Evolutionary conservation across 2,797 vertebrate species (phyloP).

Genomic region (Nannoperca australis): DNA sequence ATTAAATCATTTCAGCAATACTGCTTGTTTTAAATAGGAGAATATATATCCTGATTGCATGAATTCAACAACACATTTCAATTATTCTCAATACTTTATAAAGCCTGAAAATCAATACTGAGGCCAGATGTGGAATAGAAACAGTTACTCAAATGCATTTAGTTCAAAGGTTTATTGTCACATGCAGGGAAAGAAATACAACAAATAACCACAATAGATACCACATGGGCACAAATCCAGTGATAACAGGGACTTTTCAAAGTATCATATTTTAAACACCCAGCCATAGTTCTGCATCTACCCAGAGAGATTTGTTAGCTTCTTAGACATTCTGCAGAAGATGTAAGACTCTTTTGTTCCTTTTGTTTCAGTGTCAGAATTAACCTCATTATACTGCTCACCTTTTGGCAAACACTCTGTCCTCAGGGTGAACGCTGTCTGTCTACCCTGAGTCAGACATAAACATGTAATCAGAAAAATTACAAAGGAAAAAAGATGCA

Average conservation of each 20-base stretch:
- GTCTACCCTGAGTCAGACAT: constrained; percentile 3
- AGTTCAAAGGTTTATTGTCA: constrained; percentile 17
- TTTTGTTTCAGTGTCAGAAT: constrained; percentile 31
- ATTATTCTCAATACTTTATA: constrained; percentile 12
- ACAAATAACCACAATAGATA: constrained; percentile 14
- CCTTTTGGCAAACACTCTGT: constrained; percentile 29
- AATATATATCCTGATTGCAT: constrained; percentile 12
- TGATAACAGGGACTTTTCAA: constrained; percentile 7
- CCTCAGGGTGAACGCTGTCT: constrained; percentile 21
- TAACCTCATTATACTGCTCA: constrained; percentile 19
- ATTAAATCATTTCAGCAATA: constrained; percentile 11
- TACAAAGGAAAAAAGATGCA: background rate
- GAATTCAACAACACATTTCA: background rate
- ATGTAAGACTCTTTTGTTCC: constrained; percentile 15
- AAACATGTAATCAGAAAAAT: constrained; percentile 10
- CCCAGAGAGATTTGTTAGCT: constrained; percentile 35
- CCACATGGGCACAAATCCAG: constrained; percentile 3
- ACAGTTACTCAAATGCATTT: constrained; percentile 7
- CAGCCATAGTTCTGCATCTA: background rate
- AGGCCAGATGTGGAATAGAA: constrained; percentile 2
- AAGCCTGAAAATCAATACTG: constrained; percentile 17
- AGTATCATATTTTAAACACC: constrained; percentile 17
- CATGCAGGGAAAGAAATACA: constrained; percentile 14
- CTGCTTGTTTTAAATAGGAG: background rate
- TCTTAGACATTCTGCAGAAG: constrained; percentile 16